Conservation (phyloP, 1,140 invertebrate genomes). For the Orchestia grillus region DNA sequence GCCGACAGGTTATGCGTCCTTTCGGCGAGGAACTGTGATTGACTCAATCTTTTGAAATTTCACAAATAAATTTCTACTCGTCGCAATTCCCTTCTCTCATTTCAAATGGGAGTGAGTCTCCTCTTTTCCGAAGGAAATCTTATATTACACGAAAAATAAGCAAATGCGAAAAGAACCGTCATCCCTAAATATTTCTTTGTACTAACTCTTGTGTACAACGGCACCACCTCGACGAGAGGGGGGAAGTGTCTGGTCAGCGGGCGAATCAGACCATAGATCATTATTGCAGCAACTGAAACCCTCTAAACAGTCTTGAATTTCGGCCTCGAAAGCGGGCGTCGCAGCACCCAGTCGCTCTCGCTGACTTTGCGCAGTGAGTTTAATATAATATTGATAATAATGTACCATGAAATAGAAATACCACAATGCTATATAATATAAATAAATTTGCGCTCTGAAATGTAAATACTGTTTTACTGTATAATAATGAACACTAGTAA, state of each 20-base stretch:
- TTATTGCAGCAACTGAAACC: not conserved
- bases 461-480: too few species aligned
- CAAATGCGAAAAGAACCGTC: not conserved
- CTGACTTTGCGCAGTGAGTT: not conserved
- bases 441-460: too few species aligned
- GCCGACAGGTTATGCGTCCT: not conserved
- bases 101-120: too few species aligned
- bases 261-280: not conserved
- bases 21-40: not conserved
- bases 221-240: not conserved
- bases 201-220: not conserved
- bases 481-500: too few species aligned
- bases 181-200: not conserved
- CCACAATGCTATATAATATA: too few species aligned
- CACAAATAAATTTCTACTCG: not conserved
- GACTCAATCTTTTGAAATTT: not conserved
- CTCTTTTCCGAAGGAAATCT: too few species aligned
- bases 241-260: too few species aligned
- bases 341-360: not conserved
- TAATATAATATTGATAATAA: too few species aligned
- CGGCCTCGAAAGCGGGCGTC: not conserved
- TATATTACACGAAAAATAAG: too few species aligned
- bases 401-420: too few species aligned
- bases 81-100: not conserved
- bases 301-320: not conserved